Evolutionary conservation across 2,113 vertebrate species (phyloP).

Genomic region (Clarias gariepinus): DNA sequence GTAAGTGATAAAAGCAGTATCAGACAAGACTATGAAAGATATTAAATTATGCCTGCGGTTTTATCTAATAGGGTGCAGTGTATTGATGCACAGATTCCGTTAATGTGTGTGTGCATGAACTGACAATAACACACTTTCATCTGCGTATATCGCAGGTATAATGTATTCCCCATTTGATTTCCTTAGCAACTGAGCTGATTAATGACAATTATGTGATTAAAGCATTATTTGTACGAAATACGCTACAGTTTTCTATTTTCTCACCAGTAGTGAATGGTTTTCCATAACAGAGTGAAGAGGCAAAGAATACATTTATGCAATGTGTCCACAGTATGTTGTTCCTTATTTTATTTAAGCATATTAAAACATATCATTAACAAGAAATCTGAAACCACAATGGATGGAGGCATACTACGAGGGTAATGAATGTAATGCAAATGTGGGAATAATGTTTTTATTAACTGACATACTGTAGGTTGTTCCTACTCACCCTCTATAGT

Average conservation of each 20-base stretch:
- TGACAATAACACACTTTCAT: conserved; percentile 1
- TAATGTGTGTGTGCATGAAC: background rate
- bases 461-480: too few relatives aligned
- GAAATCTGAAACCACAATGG: background rate
- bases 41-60: background rate
- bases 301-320: conserved; percentile 12
- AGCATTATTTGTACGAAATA: conserved; percentile 2
- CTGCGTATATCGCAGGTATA: conserved; percentile 7
- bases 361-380: background rate
- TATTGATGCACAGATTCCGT: background rate
- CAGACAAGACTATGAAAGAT: background rate
- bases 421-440: too few relatives aligned
- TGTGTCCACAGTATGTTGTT: background rate
- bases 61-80: background rate
- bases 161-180: conserved; percentile 28
- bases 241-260: conserved; percentile 13
- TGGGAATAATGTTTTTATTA: too few relatives aligned
- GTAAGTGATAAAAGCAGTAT: background rate
- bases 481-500: too few relatives aligned
- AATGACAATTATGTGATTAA: background rate
- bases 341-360: background rate
- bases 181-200: conserved; percentile 37
- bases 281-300: conserved; percentile 24
- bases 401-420: background rate
- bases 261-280: conserved; percentile 16